A percentile compares a stretch with the other conserved stretches of the same genome.
phyloP scores from a whole-genome alignment of 2,888 invertebrate genomes.

The Synergus itoensis region DNA sequence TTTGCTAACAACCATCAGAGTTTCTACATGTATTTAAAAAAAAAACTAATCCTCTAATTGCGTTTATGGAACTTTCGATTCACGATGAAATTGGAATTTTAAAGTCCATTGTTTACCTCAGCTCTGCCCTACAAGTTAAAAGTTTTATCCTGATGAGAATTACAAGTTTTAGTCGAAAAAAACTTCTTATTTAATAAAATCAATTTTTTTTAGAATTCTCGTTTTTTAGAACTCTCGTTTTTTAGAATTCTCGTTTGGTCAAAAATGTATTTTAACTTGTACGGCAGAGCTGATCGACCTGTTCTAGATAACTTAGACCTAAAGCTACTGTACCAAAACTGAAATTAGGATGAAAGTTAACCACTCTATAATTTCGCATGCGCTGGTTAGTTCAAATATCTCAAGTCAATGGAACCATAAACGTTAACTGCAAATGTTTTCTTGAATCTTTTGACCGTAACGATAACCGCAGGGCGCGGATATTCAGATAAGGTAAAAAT shows the following conservation, averaged over 20 bases:
- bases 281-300: background rate
- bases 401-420: slow-evolving; percentile 21
- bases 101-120: background rate
- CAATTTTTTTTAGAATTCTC: too few species aligned
- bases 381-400: slow-evolving; percentile 15
- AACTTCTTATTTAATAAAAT: too few species aligned
- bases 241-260: too few species aligned
- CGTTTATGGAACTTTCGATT: background rate
- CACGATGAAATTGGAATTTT: background rate
- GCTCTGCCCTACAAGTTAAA: too few species aligned
- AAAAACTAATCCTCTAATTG: background rate
- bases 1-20: background rate
- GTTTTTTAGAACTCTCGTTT: too few species aligned
- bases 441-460: slow-evolving; percentile 20
- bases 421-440: slow-evolving; percentile 4
- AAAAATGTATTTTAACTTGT: too few species aligned
- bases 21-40: background rate
- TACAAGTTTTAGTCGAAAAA: too few species aligned
- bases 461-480: slow-evolving; percentile 8
- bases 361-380: slow-evolving; percentile 16
- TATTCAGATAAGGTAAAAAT: slow-evolving; percentile 12
- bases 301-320: background rate
- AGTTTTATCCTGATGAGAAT: too few species aligned
- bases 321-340: background rate
- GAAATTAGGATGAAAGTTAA: slow-evolving; percentile 21